Conservation (phyloP, 2,113 vertebrate genomes). For the Collichthys lucidus region DNA sequence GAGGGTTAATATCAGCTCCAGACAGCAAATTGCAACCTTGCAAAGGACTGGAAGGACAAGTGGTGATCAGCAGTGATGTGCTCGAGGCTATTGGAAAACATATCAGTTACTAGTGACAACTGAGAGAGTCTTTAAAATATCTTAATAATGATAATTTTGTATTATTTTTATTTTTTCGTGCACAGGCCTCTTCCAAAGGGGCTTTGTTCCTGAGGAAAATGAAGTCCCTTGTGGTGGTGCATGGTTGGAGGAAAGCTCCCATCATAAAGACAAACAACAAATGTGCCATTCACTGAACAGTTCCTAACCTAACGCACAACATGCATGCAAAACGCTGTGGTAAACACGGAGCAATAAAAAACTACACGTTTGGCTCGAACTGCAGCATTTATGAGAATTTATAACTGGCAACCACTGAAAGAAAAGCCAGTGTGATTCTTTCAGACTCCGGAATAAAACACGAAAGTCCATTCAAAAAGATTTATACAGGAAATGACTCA, state of each 20-base stretch:
- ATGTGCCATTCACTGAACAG: slow-evolving; percentile 16
- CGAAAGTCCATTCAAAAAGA: not conserved
- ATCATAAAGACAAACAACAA: slow-evolving; percentile 25
- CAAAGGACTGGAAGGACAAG: slow-evolving; percentile 11
- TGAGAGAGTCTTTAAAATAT: not conserved
- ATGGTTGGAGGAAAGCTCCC: not conserved
- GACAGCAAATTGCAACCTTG: not conserved
- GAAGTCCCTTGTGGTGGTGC: not conserved
- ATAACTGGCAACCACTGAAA: not conserved
- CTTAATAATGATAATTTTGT: not conserved
- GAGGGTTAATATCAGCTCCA: slow-evolving; percentile 16
- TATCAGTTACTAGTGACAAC: not conserved
- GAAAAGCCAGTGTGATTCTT: not conserved
- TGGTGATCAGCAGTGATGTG: not conserved
- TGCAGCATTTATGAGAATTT: not conserved
- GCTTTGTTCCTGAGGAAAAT: slow-evolving; percentile 9
- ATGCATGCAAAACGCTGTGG: slow-evolving; percentile 45
- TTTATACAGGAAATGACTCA: no score
- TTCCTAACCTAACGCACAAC: not conserved
- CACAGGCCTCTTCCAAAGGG: not conserved
- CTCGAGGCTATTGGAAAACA: slow-evolving; percentile 3
- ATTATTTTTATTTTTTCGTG: slow-evolving; percentile 4
- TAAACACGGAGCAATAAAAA: slow-evolving; percentile 10
- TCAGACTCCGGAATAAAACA: not conserved
- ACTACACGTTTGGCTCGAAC: not conserved